These are phyloP conservation scores for Sinopyrophorus schimmeli DNA, from an alignment of 2,888 invertebrate genomes.

Conservation along the genomic window DNA sequence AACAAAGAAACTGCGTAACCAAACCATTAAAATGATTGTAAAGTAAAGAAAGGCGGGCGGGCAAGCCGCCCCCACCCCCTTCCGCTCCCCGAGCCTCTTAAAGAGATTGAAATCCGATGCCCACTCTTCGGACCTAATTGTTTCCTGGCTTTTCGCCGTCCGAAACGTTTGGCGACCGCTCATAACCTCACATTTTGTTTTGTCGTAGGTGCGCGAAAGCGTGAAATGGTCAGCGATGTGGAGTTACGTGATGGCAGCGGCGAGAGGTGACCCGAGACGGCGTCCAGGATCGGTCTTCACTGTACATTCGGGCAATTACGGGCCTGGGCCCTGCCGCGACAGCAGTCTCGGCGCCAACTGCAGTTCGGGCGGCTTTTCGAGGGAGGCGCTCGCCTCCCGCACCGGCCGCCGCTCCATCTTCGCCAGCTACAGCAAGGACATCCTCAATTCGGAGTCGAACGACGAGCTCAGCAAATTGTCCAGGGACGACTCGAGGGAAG, in stretches of 20 bases:
- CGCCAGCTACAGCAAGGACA: slow-evolving; percentile 28
- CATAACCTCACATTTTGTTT: too few relatives aligned
- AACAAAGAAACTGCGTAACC: too few relatives aligned
- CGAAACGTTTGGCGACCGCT: too few relatives aligned
- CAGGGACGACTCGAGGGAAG: slow-evolving; percentile 48
- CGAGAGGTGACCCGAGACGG: slow-evolving; percentile 65
- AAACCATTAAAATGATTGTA: too few relatives aligned
- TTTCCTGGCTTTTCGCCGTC: too few relatives aligned
- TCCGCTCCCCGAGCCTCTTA: too few relatives aligned
- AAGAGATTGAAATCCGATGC: too few relatives aligned
- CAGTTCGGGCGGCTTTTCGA: slow-evolving; percentile 18
- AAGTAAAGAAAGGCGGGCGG: too few relatives aligned
- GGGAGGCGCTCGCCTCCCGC: slow-evolving; percentile 11
- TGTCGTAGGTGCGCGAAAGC: slow-evolving; percentile 34
- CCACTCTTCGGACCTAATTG: too few relatives aligned
- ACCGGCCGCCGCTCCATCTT: slow-evolving; percentile 18
- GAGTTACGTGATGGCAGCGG: slow-evolving; percentile 74
- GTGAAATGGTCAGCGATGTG: slow-evolving; percentile 62
- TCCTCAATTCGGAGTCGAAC: slow-evolving; percentile 23
- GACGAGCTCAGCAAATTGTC: slow-evolving; percentile 38
- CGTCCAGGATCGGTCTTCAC: slow-evolving; percentile 50
- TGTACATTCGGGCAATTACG: slow-evolving; percentile 46
- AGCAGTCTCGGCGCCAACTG: slow-evolving; percentile 32
- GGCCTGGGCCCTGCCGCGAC: slow-evolving; percentile 50
- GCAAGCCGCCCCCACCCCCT: too few relatives aligned